Evolutionary conservation across 2,888 invertebrate species (phyloP), one percentile per base, ranked within the genome.

Genomic region (Sphaerophoria rueppellii): DNA sequence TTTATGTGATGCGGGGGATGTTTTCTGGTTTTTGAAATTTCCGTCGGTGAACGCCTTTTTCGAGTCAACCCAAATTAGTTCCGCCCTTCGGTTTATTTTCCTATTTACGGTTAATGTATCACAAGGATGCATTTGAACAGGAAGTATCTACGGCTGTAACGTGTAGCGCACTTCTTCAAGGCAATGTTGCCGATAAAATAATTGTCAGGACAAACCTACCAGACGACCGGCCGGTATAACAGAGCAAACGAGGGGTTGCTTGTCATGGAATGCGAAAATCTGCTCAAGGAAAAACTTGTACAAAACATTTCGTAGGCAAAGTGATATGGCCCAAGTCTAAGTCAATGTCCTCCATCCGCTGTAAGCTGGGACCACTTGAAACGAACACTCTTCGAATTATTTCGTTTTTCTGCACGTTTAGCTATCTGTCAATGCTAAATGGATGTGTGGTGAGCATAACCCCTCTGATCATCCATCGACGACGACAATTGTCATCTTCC

Each of bases 51-150:
- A 74, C 85, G 85, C 85, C 85, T 81, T 72, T 85, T 85, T 73
- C 76, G 76, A 85, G 85, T 85, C 87, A 74, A 88, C 82, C 89
- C 89, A 90, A 91, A 91, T 91, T 91, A 91, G 91, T 90, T 91
- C 90, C 91, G 91, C 91, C 91, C 91, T 90, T 91, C 89, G 91
- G 90, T 91, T 91, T 91, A 91, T 91, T 90, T 90, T 90, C 89
- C 90, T 89, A 90, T 90, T 91, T 89, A 88, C 89, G 89, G 88
- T 87, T 85, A 86, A 87, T 82, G 86, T 78, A 74, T 82, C 81
- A 71, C 61, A 76, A 70, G 69, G 76, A 85, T 77, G 81, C 85
- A 85, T 63, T 81, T 81, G 61, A 48, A 54, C 73, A 73, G 67
- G 43, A 72, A 73, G 50, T 50, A 6, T 63, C 12, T 60, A 7